Conservation (phyloP, 2,888 invertebrate species). For the Actias luna region DNA sequence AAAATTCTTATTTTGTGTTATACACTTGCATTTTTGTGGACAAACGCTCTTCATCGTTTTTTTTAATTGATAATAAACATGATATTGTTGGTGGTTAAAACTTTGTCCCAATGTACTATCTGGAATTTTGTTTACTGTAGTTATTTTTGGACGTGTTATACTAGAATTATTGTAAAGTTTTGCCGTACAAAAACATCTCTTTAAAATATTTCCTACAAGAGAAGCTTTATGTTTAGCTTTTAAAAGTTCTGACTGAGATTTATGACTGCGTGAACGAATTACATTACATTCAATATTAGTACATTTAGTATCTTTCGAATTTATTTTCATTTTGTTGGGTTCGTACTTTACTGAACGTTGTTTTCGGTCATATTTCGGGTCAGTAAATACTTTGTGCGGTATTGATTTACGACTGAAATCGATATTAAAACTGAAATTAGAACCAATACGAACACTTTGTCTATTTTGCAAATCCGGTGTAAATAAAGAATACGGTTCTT, state of each 20-base stretch:
- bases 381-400: background rate
- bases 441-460: slow-evolving; percentile 40
- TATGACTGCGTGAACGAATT: slow-evolving; percentile 19
- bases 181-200: slow-evolving; percentile 47
- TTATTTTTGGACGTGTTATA: background rate
- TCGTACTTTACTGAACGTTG: background rate
- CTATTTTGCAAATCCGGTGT: slow-evolving; percentile 18
- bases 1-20: background rate
- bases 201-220: slow-evolving; percentile 33
- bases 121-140: background rate
- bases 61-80: slow-evolving; percentile 11
- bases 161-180: slow-evolving; percentile 30
- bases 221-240: slow-evolving; percentile 30
- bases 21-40: slow-evolving; percentile 2
- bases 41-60: background rate
- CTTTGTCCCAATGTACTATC: background rate
- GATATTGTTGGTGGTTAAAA: slow-evolving; percentile 17
- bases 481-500: background rate
- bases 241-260: slow-evolving; percentile 29
- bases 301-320: slow-evolving; percentile 20
- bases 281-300: slow-evolving; percentile 17
- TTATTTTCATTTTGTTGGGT: background rate
- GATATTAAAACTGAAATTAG: slow-evolving; percentile 41
- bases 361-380: background rate
- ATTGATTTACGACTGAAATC: slow-evolving; percentile 39